Base-by-base conservation (phyloP, 2,888 invertebrate genomes). In the Cheilosia variabilis region DNA sequence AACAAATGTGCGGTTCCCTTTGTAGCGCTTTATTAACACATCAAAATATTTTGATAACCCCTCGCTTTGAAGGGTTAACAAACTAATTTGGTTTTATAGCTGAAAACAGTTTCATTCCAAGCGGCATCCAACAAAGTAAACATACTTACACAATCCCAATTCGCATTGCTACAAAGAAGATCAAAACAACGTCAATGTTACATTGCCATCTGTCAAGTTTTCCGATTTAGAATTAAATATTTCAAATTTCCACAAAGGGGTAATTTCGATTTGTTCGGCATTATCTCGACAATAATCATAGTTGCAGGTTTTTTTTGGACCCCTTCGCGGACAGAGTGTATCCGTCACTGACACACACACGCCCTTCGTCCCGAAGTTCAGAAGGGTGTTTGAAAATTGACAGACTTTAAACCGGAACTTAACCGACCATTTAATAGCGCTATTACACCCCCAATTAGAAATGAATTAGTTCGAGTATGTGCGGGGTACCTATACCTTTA, bases 361-460 rank as follows among this genome's bases (percentile, higher is more conserved):
- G 65, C 80, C 68, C 76, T 55, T 68, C 15, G n/a, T 34, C 55
- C 57, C n/a, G 62, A 45, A 58, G 50, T 37, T 50, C 58, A 45
- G 62, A 88, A 88, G 88, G 88, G 89, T 89, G 89, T 87, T 87
- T 89, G 88, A 87, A 88, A 89, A 88, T 89, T 87, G 88, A 87
- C 87, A 88, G 88, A 87, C 88, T 88, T 88, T 88, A 89, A 89
- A 77, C 88, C 88, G 89, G 88, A 88, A 88, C 88, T 90, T 89
- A 89, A 89, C 89, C 88, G 88, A 89, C 88, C 90, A 89, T 89
- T 90, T 90, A 90, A 91, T 90, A 89, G 90, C 88, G 89, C 90
- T 89, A 90, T 91, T 90, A 90, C 91, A 91, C 90, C 90, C 91
- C 90, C 91, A 92, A 91, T 92, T 92, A 91, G 89, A 87, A 89